Evolutionary conservation across 2,113 vertebrate genomes (phyloP), one percentile per base, ranked within the genome.

Genomic region (Mormoops blainvillei): DNA sequence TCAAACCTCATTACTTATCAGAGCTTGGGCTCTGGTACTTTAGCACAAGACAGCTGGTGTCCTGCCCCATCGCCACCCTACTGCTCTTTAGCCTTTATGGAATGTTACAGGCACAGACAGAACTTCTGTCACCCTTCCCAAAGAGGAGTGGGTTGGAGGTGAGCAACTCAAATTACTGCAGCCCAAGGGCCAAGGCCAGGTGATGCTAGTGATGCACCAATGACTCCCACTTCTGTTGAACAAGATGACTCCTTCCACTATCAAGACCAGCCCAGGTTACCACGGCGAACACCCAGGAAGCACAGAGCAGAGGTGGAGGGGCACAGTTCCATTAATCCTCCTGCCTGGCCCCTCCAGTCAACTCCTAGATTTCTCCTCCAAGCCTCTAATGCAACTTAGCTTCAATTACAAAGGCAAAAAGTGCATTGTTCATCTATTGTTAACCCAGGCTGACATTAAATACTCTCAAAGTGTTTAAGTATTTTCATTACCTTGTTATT

Each of bases 361-460:
- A 28, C 67, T 50, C 58, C 76, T 26, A 45, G 71, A 41, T 54
- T 74, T 84, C 61, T 63, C 19, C 36, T 74, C 45, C 12, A 36
- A 38, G 52, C 43, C 86, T 95, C 73, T 93, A 83, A 93, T 50
- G 74, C 70, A 94, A 95, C 24, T 74, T 48, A 65, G 48, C 50
- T 54, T 22, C 58, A 90, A 18, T 58, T 10, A 91, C 68, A 71
- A 85, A 94, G 65, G 43, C 45, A 76, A 77, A 58, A 61, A 41
- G n/a, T 12, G 2, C 15, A 52, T 7, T 80, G 63, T 84, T 83
- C 83, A n/a, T 56, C 24, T 50, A 61, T 0, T 56, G 52, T 48
- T 71, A 83, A 28, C 9, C 20, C 20, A 24, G 22, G 43, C 58
- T 26, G 28, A 76, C 2, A 16, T 14, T 2, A 36, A 41, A 61